Base-by-base conservation (phyloP, 2,888 invertebrate genomes). In the Sialis fuliginosa region DNA sequence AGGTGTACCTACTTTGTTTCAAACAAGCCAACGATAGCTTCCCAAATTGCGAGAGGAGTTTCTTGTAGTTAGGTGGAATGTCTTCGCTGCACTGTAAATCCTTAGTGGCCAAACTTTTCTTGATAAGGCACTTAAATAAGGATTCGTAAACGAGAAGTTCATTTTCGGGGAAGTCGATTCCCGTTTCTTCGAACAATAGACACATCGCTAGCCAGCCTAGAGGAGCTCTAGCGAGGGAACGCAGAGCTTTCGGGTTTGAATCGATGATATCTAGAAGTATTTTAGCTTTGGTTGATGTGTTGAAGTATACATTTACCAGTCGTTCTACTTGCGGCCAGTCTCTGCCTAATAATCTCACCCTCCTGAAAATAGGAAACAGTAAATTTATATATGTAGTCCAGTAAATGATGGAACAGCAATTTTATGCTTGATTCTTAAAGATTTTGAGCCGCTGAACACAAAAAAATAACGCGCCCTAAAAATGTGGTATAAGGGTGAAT, bases 141-240 rank as follows among this genome's bases (percentile, higher is more conserved):
- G 62, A 58, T 49, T 61, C 60, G 51, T 62, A 62, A 32, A 66
- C 57, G 45, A 60, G 58, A 44, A 61, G 52, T 47, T 59, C 58
- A 33, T 64, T 62, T 1, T 59, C 58, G 4, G 66, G 66, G 32
- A 67, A 53, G 46, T 60, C 60, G 33, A 64, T 63, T 6, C 60
- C 58, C 30, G 59, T 59, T 46, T 68, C 67, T 54, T 72, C 71
- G 53, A 68, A 72, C 22, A 71, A 63, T 9, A 68, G 63, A 50
- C 71, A 70, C 22, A 72, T 58, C 52, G 70, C 66, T 35, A 72
- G 58, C 61, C 72, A 71, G 42, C 72, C 70, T 0, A 71, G 60
- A 4, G 72, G 72, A 52, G 70, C 69, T 51, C 69, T 65, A 1
- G 69, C 69, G 33, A 71, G 61, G 50, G 62, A 62, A 43, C 64